Percentiles rank a stretch among this genome's conserved stretches.
phyloP scores from a whole-genome alignment of 37 sponge, comb jelly and placozoan species.

The Hormiphora californensis region DNA sequence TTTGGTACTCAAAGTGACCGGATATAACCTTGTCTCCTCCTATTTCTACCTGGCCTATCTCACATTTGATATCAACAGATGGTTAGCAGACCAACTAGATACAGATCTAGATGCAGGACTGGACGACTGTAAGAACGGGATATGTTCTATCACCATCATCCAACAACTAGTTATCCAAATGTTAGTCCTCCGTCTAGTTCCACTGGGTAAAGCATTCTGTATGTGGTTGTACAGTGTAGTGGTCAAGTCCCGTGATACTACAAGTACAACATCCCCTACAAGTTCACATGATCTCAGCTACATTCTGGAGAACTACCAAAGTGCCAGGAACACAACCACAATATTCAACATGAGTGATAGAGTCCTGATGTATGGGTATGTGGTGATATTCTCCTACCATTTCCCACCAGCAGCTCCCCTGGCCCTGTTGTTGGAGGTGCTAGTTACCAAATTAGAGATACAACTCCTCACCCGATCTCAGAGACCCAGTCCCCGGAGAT shows the following conservation, averaged over 20 bases:
- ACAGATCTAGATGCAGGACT: neutral
- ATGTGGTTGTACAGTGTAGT: neutral
- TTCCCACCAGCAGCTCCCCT: neutral
- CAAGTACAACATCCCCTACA: neutral
- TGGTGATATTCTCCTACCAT: constrained; percentile 7
- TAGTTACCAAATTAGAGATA: constrained; percentile 12
- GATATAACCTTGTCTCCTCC: constrained; percentile 3
- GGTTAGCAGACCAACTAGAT: neutral
- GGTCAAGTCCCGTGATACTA: neutral
- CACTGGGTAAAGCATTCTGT: neutral
- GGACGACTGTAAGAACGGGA: constrained; percentile 8
- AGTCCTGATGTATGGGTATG: constrained; percentile 22
- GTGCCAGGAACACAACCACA: neutral
- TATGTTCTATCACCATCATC: neutral
- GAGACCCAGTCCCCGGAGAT: neutral
- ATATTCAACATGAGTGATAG: neutral
- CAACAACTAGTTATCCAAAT: neutral
- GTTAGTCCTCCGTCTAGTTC: neutral
- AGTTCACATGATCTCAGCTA: neutral
- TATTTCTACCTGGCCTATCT: constrained; percentile 19
- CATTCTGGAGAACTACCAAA: constrained; percentile 21
- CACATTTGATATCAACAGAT: neutral
- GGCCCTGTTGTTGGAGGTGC: constrained; percentile 12
- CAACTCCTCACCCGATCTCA: neutral
- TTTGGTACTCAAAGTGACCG: constrained; percentile 18